Percentiles rank a stretch among this genome's conserved stretches.
phyloP scores from a whole-genome alignment of 2,113 vertebrate species.

The Thalassoma bifasciatum region DNA sequence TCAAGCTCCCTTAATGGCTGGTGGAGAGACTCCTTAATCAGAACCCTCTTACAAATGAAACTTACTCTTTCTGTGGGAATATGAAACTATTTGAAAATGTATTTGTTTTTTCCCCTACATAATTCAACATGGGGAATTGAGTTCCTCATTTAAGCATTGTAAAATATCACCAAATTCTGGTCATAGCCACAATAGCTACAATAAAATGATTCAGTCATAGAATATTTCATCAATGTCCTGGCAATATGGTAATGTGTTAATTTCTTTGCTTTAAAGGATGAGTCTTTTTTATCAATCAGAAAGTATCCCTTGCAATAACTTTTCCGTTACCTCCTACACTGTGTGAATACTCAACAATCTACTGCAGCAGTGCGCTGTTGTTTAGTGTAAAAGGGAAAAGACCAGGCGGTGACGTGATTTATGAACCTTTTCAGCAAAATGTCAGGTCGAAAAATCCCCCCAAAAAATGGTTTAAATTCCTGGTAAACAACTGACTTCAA shows the following conservation, averaged over 20 bases:
- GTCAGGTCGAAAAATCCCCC: neutral
- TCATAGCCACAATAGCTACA: neutral
- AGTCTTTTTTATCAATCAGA: neutral
- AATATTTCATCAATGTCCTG: neutral
- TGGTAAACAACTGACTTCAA: conserved; percentile 12
- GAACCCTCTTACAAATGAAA: too few relatives aligned
- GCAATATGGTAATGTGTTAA: neutral
- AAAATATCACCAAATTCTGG: too few relatives aligned
- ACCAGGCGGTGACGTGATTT: neutral
- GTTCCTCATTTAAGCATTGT: too few relatives aligned
- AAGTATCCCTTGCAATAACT: neutral
- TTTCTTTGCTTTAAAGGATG: neutral
- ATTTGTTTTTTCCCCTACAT: too few relatives aligned
- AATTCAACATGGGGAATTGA: too few relatives aligned
- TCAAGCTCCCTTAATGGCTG: too few relatives aligned
- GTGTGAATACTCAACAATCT: neutral
- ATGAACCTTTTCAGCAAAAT: neutral
- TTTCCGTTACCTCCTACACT: neutral
- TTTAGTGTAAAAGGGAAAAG: neutral
- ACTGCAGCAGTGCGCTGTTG: neutral
- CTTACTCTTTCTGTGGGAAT: too few relatives aligned
- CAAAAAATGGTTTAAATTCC: conserved; percentile 4
- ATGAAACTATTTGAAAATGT: too few relatives aligned
- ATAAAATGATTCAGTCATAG: neutral
- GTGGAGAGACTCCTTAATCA: too few relatives aligned